Conservation (phyloP, 1,140 invertebrate species). For the Teleogryllus occipitalis region DNA sequence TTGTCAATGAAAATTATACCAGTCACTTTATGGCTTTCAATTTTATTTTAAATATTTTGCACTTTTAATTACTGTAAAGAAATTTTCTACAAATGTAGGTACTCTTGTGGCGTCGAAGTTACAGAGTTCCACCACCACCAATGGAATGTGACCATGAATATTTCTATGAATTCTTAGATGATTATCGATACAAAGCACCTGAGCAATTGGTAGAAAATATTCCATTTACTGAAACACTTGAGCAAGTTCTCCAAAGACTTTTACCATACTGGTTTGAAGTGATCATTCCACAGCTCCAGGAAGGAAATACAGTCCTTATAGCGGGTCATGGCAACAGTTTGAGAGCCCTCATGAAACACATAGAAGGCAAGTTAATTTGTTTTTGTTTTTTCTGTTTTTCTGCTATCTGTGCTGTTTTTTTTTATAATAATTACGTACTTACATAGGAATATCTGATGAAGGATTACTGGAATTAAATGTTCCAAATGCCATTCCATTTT, state of each 20-base stretch:
- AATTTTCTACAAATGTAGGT: neutral
- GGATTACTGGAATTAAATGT: neutral
- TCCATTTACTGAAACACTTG: slow-evolving; percentile 86
- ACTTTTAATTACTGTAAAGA: too few species aligned
- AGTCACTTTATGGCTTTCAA: too few species aligned
- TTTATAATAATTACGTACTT: neutral
- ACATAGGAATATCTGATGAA: slow-evolving; percentile 51
- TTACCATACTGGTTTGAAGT: slow-evolving; percentile 91
- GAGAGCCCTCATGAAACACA: slow-evolving; percentile 88
- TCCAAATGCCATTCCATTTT: slow-evolving; percentile 9
- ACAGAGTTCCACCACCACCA: slow-evolving; percentile 83
- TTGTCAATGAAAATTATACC: too few species aligned
- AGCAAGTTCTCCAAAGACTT: slow-evolving; percentile 80
- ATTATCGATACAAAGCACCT: slow-evolving; percentile 59
- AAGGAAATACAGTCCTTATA: slow-evolving; percentile 83
- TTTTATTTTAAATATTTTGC: too few species aligned
- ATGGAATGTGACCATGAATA: slow-evolving; percentile 78
- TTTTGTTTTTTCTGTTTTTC: neutral
- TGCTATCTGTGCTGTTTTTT: neutral
- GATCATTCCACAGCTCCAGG: slow-evolving; percentile 87
- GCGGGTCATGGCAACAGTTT: slow-evolving; percentile 94
- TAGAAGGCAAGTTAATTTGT: slow-evolving; percentile 33
- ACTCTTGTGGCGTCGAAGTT: slow-evolving; percentile 74
- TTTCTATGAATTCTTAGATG: slow-evolving; percentile 73
- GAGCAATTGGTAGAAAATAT: slow-evolving; percentile 53